Evolutionary conservation across 2,888 invertebrate species (phyloP).

Genomic region (Mimas tiliae): DNA sequence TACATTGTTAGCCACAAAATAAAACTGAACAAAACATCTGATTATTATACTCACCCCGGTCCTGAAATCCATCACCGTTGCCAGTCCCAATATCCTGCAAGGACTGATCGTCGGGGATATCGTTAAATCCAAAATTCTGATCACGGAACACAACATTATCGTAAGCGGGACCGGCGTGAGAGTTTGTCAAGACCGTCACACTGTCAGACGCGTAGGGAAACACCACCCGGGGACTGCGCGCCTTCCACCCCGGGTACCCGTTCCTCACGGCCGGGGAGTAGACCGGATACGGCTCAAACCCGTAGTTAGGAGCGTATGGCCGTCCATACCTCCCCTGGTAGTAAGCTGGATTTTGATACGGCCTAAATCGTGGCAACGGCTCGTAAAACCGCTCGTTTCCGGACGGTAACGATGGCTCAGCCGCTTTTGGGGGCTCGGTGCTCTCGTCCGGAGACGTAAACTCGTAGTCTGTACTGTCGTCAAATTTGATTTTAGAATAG

Average conservation of each 20-base stretch:
- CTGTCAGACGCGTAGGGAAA: constrained; percentile 75
- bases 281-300: constrained; percentile 62
- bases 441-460: constrained; percentile 69
- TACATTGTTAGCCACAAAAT: constrained; percentile 15
- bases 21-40: not conserved
- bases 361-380: constrained; percentile 58
- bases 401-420: constrained; percentile 52
- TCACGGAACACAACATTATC: constrained; percentile 85
- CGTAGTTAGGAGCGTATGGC: constrained; percentile 70
- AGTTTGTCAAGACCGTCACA: constrained; percentile 74
- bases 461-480: constrained; percentile 77
- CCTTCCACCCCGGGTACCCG: constrained; percentile 75
- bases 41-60: constrained; percentile 85
- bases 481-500: constrained; percentile 75
- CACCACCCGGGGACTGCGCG: constrained; percentile 77
- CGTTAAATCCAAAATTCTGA: constrained; percentile 85
- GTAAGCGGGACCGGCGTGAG: constrained; percentile 66
- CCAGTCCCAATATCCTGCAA: constrained; percentile 86
- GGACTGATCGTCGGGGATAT: constrained; percentile 84
- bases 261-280: constrained; percentile 64
- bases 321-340: constrained; percentile 69
- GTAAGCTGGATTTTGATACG: constrained; percentile 55
- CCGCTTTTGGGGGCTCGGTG: constrained; percentile 39
- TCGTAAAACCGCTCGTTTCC: constrained; percentile 76
- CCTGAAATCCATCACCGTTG: constrained; percentile 82